Base-by-base conservation (phyloP, 64 coral and sea anemone genomes). In the Porites lutea region DNA sequence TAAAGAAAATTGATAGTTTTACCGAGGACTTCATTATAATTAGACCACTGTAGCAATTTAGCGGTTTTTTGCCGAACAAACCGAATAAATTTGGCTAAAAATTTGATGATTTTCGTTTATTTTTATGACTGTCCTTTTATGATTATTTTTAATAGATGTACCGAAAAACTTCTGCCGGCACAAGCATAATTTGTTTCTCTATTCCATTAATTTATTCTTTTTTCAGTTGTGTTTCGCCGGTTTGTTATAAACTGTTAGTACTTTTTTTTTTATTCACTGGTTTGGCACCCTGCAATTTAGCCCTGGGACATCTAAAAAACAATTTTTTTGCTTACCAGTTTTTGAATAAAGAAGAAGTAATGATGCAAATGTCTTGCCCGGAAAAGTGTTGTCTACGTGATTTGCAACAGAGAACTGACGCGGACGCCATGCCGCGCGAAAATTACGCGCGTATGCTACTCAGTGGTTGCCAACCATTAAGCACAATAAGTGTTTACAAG, bases 401-500 rank as follows among this genome's bases (percentile, higher is more conserved):
- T 46, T 21, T 5, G 6, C 13, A 76, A 50, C 46, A 76, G 12
- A 51, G 51, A 76, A 21, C 9, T 4, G 45, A 21, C 63, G 62
- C 45, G 3, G 59, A 20, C 62, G 43, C 7, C 63, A 51, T 68
- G 63, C 63, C 44, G 48, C 16, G 62, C 47, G 11, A 83, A 83
- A 83, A 65, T 83, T 50, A 52, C 1, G 18, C 49, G 10, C 18
- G 15, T 45, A 9, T 18, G 59, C 22, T 68, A 37, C 21, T 68
- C 43, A 64, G 63, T 69, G 63, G 81, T 15, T 16, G 64, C 16
- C 18, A 45, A 47, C 64, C 18, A 84, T 57, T 57, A 69, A 82
- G 43, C 27, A 82, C n/a, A 73, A 82, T 82, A 8, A 60, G 19
- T 82, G 79, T 82, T 82, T 82, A 82, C 79, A 65, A 9, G 44